phyloP scores from a whole-genome alignment of 2,888 invertebrate genomes.

The Gnatocerus cornutus region DNA sequence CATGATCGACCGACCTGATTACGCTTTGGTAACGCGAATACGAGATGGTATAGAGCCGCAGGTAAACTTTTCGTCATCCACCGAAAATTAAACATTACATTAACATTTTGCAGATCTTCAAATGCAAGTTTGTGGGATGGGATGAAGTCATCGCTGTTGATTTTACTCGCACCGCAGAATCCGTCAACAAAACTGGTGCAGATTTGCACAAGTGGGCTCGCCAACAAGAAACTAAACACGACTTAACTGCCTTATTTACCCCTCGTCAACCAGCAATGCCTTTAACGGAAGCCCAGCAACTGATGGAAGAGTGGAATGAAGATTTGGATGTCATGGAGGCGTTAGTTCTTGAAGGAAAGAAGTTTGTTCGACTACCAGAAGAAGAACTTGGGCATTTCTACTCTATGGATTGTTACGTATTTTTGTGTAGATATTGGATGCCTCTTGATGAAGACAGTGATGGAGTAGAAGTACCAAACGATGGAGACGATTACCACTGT shows the following conservation, averaged over 20 bases:
- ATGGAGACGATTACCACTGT: conserved; percentile 81
- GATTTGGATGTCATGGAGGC: conserved; percentile 98
- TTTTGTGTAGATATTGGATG: conserved; percentile 85
- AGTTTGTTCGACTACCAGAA: conserved; percentile 97
- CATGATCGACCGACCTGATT: conserved; percentile 92
- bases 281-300: conserved; percentile 85
- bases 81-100: conserved; percentile 5
- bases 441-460: conserved; percentile 67
- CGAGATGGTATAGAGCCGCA: conserved; percentile 94
- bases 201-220: conserved; percentile 95
- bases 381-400: conserved; percentile 94
- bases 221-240: conserved; percentile 93
- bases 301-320: conserved; percentile 98
- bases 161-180: conserved; percentile 98
- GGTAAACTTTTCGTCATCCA: conserved; percentile 69
- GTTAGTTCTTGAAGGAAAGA: conserved; percentile 96
- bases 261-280: conserved; percentile 94
- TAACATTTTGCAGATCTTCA: conserved; percentile 82
- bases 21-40: conserved; percentile 90
- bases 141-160: conserved; percentile 99
- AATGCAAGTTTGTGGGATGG: conserved; percentile 98
- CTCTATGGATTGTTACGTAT: conserved; percentile 97
- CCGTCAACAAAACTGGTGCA: conserved; percentile 96
- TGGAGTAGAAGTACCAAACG: conserved; percentile 30
- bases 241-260: conserved; percentile 95